Percentiles rank a stretch among this genome's conserved stretches.
Evolutionary conservation across 2,888 invertebrate genomes (phyloP).

Genomic region (Anthoptus insignis): DNA sequence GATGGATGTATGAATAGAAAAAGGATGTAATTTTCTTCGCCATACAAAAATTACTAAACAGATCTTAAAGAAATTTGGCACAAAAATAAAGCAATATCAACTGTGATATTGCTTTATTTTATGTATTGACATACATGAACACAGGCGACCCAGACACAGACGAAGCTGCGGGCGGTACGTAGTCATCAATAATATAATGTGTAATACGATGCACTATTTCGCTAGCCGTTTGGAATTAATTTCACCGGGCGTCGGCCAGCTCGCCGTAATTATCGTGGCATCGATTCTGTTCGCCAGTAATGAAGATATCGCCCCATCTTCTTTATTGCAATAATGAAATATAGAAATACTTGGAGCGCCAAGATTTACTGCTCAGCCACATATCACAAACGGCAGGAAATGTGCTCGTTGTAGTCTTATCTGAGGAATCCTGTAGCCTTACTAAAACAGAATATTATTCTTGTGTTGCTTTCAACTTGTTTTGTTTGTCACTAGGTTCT

Average conservation of each 20-base stretch:
- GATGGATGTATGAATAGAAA: too few relatives aligned
- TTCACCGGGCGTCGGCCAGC: constrained; percentile 59
- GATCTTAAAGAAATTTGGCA: too few relatives aligned
- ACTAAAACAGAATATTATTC: constrained; percentile 1
- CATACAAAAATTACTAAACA: too few relatives aligned
- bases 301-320: constrained; percentile 75
- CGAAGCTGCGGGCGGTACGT: too few relatives aligned
- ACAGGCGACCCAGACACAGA: too few relatives aligned
- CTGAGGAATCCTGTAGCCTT: constrained; percentile 30
- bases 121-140: too few relatives aligned
- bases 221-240: constrained; percentile 66
- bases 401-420: constrained; percentile 36
- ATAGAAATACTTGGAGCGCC: constrained; percentile 57
- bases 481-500: background rate
- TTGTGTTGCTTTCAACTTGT: background rate
- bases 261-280: constrained; percentile 71
- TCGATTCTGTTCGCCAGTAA: constrained; percentile 70
- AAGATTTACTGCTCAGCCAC: constrained; percentile 45
- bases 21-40: too few relatives aligned
- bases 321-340: constrained; percentile 71
- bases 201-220: constrained; percentile 64
- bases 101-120: too few relatives aligned
- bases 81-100: too few relatives aligned
- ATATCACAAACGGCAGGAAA: constrained; percentile 39
- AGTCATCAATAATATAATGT: constrained; percentile 51